A percentile compares a stretch with the other conserved stretches of the same genome.
phyloP scores from a whole-genome alignment of 2,888 invertebrate genomes.

The Suillia variegata region DNA sequence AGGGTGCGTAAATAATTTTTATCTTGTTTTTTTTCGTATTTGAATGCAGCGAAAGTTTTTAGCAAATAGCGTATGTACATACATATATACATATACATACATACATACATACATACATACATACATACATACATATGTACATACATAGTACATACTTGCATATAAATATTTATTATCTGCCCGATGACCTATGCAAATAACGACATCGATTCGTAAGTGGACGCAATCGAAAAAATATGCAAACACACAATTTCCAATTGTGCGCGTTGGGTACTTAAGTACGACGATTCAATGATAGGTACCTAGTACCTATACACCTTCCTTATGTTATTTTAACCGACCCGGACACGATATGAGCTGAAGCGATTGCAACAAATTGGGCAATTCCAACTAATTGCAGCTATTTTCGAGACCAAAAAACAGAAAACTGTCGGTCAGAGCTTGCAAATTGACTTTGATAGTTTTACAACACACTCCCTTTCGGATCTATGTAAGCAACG shows the following conservation, averaged over 20 bases:
- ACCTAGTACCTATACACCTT: background rate
- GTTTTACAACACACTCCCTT: too few species aligned
- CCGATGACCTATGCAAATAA: background rate
- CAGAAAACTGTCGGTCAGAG: background rate
- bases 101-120: too few species aligned
- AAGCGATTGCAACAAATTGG: constrained; percentile 5
- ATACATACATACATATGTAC: background rate
- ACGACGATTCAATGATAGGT: too few species aligned
- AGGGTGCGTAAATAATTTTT: too few species aligned
- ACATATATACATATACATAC: too few species aligned
- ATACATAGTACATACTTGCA: background rate
- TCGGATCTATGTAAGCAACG: too few species aligned
- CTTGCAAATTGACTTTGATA: background rate
- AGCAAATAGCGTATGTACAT: too few species aligned
- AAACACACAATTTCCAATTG: background rate
- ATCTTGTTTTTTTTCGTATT: too few species aligned
- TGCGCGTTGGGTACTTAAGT: too few species aligned
- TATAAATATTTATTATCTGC: background rate
- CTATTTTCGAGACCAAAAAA: constrained; percentile 40
- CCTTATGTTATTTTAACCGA: too few species aligned
- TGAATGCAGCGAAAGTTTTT: too few species aligned
- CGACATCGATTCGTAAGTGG: background rate
- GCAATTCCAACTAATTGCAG: constrained; percentile 38
- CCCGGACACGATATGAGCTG: too few species aligned
- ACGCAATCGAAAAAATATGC: background rate